Conservation (phyloP, 2,888 invertebrate species). For the Hydrotaea diabolus region DNA sequence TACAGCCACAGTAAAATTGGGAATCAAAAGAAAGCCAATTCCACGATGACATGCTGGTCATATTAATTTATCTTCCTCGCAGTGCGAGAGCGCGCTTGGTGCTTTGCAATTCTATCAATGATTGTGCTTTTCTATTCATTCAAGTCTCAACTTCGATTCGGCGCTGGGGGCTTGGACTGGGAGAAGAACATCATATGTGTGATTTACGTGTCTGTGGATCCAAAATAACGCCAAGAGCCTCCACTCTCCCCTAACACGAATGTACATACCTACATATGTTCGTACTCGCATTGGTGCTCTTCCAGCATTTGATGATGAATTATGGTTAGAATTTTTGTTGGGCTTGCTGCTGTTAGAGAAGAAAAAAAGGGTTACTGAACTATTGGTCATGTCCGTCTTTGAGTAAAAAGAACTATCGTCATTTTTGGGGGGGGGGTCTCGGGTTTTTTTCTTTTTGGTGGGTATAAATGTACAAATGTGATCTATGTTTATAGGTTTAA, state of each 20-base stretch:
- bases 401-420: conserved; percentile 25
- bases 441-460: background rate
- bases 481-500: conserved; percentile 60
- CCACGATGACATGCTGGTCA: conserved; percentile 69
- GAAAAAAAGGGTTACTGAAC: conserved; percentile 63
- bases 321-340: conserved; percentile 27
- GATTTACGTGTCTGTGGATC: conserved; percentile 1
- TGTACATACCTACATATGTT: background rate
- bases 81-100: no score
- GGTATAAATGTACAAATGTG: conserved; percentile 53
- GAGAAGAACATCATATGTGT: background rate
- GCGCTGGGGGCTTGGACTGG: background rate
- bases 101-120: conserved; percentile 75
- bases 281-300: background rate
- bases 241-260: background rate
- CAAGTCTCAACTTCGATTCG: background rate
- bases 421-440: conserved; percentile 14
- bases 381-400: conserved; percentile 53
- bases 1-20: conserved; percentile 34
- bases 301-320: conserved; percentile 62
- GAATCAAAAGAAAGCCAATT: conserved; percentile 62
- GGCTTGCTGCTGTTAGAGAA: background rate
- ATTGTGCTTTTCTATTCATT: conserved; percentile 70
- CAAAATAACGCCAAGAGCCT: conserved; percentile 3
- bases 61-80: conserved; percentile 74